Percentiles rank a stretch among this genome's conserved stretches.
phyloP scores from a whole-genome alignment of 2,888 invertebrate genomes.

The Portevinia maculata region DNA sequence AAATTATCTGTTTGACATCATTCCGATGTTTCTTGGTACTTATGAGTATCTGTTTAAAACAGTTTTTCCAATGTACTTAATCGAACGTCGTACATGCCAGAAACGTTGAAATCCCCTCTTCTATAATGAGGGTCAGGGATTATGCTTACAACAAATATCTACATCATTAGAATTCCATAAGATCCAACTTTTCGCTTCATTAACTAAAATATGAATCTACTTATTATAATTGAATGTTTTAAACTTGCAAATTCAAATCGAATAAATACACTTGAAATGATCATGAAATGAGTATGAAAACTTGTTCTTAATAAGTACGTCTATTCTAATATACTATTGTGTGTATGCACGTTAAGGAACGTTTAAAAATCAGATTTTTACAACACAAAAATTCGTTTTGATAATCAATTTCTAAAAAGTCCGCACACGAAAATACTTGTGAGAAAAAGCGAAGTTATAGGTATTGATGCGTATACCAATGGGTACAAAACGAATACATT shows the following conservation, averaged over 20 bases:
- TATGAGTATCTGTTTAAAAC: not conserved
- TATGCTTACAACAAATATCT: not conserved
- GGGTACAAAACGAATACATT: conserved; percentile 1
- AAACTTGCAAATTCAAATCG: not conserved
- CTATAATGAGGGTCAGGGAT: not conserved
- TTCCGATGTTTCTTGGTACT: not conserved
- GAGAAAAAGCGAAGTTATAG: too few species aligned
- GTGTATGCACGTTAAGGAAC: too few species aligned
- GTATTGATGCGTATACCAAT: not conserved
- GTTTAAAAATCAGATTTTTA: too few species aligned
- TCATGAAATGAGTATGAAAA: too few species aligned
- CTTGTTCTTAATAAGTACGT: too few species aligned
- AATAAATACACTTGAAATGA: not conserved
- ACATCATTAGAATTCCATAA: not conserved
- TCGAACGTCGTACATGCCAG: not conserved
- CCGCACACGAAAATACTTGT: too few species aligned
- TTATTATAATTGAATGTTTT: not conserved
- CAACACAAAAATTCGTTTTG: too few species aligned
- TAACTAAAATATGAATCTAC: not conserved
- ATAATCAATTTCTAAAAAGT: too few species aligned
- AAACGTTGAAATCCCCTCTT: not conserved
- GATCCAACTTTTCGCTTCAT: not conserved
- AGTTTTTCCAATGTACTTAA: conserved; percentile 7
- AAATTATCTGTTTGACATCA: not conserved
- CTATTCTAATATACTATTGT: too few species aligned